Evolutionary conservation across 2,113 vertebrate genomes (phyloP), one percentile per base, ranked within the genome.

Genomic region (Xenopus laevis): DNA sequence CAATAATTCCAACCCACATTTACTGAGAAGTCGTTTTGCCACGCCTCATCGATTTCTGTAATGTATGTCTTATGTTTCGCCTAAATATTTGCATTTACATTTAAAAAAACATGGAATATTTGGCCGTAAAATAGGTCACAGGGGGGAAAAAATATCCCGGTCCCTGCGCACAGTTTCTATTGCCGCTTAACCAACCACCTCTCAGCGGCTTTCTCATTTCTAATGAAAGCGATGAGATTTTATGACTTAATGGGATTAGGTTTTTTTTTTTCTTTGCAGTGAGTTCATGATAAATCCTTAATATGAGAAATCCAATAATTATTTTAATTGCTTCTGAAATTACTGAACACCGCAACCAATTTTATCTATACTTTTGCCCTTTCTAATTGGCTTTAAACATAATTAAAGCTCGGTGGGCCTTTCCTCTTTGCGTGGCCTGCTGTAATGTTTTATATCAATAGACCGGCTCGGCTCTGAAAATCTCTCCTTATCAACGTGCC

Each of bases 291-390:
- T 70, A 76, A 76, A 76, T 76, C 74, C 74, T 70, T 76, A 76
- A 70, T 76, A 76, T 64, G 67, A 70, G 67, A 76, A 76, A 76
- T 76, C 74, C 74, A 76, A 76, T 76, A 76, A 76, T 76, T 70
- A 76, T 76, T 76, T 76, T 76, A 76, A 76, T 76, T 76, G 74
- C 74, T 40, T 70, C 60, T 64, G 60, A 76, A 76, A 70, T 70
- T 45, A 70, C 74, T 64, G 59, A 76, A 76, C 61, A 57, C 59
- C 33, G 20, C 59, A 30, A 57, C 46, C 7, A 46, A 70, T 76
- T 76, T 62, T 67, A 53, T 76, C 69, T 64, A 45, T 70, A 64
- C 66, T 64, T 70, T 69, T 67, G 46, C 57, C 46, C 58, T 57
- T 8, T 44, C 59, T 76, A 76, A 76, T 76, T 70, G 74, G 66